phyloP scores from a whole-genome alignment of 2,888 invertebrate species.

The Eupsilia transversa region DNA sequence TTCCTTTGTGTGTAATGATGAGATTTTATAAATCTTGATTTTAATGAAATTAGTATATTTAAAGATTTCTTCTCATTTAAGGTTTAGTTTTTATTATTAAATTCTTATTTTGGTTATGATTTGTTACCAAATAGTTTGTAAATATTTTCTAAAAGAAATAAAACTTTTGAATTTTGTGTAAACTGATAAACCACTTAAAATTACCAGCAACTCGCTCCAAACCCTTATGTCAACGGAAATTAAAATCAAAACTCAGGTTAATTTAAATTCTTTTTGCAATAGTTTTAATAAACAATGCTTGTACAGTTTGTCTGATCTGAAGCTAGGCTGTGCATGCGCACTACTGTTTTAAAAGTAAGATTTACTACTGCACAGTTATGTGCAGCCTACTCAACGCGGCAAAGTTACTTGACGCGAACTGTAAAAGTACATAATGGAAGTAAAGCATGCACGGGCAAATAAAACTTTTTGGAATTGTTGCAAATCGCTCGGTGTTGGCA shows the following conservation, averaged over 20 bases:
- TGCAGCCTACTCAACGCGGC: no score
- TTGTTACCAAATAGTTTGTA: conserved; percentile 74
- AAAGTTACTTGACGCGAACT: no score
- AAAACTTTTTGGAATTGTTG: background rate
- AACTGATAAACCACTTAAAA: conserved; percentile 5
- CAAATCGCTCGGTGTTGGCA: background rate
- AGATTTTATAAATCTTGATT: conserved; percentile 68
- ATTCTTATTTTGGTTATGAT: conserved; percentile 61
- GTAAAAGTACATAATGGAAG: no score
- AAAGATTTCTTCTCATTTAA: conserved; percentile 56
- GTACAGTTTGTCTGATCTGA: no score
- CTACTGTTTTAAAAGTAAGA: no score
- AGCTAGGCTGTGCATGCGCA: no score
- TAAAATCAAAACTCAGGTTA: background rate
- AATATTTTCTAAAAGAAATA: conserved; percentile 61
- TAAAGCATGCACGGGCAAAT: background rate
- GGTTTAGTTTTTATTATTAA: conserved; percentile 50
- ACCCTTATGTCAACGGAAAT: background rate
- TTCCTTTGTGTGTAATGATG: conserved; percentile 29
- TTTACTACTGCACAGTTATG: no score
- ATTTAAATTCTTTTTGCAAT: conserved; percentile 1
- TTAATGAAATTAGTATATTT: conserved; percentile 55
- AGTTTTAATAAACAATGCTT: background rate
- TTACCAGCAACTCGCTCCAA: conserved; percentile 5
- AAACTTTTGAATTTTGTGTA: conserved; percentile 1